These are phyloP conservation scores for Cheilosia vernalis DNA, from an alignment of 2,888 invertebrate genomes.

Conservation along the genomic window DNA sequence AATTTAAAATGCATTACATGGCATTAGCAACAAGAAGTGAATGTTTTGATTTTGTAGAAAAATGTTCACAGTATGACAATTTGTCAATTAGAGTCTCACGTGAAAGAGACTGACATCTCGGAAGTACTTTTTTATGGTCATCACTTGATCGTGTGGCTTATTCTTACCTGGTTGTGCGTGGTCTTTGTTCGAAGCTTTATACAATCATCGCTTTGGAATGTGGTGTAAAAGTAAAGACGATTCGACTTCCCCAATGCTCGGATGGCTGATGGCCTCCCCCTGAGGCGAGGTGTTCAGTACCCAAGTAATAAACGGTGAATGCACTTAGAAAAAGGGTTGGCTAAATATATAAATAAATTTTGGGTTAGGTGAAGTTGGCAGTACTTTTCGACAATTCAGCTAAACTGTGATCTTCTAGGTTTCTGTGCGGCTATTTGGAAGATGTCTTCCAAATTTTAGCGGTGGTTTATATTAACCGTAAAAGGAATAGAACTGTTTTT, in stretches of 20 bases:
- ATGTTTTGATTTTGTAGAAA: background rate
- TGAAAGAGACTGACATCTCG: background rate
- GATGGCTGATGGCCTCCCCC: conserved; percentile 10
- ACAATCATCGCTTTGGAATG: conserved; percentile 65
- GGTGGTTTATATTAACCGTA: too few relatives aligned
- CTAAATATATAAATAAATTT: background rate
- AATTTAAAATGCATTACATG: conserved; percentile 59
- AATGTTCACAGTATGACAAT: background rate
- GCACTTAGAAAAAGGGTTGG: conserved; percentile 42
- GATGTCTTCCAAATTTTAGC: too few relatives aligned
- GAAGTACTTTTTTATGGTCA: background rate
- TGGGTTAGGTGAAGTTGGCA: background rate
- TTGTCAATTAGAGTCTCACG: conserved; percentile 9
- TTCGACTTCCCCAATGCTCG: conserved; percentile 45
- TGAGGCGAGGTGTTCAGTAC: conserved; percentile 16
- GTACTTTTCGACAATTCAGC: too few relatives aligned
- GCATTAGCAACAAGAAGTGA: conserved; percentile 20
- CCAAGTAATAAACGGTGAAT: conserved; percentile 11
- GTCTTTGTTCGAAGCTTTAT: conserved; percentile 55
- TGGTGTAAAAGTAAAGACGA: conserved; percentile 43
- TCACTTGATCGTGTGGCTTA: background rate
- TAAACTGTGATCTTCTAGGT: too few relatives aligned
- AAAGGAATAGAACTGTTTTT: too few relatives aligned
- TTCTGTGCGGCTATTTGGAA: too few relatives aligned
- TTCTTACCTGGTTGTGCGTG: background rate